Evolutionary conservation across 2,888 invertebrate species (phyloP), one percentile per base, ranked within the genome.

Genomic region (Acronicta aceris): DNA sequence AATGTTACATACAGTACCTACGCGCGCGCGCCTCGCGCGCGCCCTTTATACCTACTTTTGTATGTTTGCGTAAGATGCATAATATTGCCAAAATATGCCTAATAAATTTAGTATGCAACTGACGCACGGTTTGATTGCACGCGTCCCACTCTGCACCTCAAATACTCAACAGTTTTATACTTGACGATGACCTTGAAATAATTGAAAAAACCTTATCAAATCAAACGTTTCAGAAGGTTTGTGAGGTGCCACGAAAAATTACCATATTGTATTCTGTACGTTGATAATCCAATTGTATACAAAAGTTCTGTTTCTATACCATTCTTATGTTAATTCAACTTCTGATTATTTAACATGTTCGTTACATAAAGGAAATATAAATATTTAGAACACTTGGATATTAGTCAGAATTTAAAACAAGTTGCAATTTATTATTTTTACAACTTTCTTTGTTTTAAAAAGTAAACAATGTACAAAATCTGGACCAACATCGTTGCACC

Each of bases 281-380:
- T 5, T 33, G 27, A 17, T 1, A 7, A 36, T 21, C 21, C 4
- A 21, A 21, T 21, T 21, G 21, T 36, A 7, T 36, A 36, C 21
- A 25, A 15, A 13, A 16, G 36, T 46, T 21, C 0, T 47, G 10
- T 52, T 52, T 57, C 7, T 17, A 25, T 46, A 38, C 0, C 27
- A 54, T 69, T 47, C 15, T 15, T n/a, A 49, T 58, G 57, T 17
- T 48, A 60, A 65, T 59, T 33, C 21, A 47, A 40, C 13, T 41
- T 60, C 25, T 40, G 13, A 48, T 41, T 51, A 12, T 59, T 42
- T 60, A 13, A 45, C 15, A 55, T 40, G n/a, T 58, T 33, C 36
- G 33, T 65, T 30, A 27, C n/a, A 13, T 15, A 42, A 54, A 69
- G 13, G 30, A 30, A 8, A 30, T 0, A n/a, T 5, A 40, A 46